phyloP scores from a whole-genome alignment of 64 coral and sea anemone species.

The Stichodactyla helianthus region DNA sequence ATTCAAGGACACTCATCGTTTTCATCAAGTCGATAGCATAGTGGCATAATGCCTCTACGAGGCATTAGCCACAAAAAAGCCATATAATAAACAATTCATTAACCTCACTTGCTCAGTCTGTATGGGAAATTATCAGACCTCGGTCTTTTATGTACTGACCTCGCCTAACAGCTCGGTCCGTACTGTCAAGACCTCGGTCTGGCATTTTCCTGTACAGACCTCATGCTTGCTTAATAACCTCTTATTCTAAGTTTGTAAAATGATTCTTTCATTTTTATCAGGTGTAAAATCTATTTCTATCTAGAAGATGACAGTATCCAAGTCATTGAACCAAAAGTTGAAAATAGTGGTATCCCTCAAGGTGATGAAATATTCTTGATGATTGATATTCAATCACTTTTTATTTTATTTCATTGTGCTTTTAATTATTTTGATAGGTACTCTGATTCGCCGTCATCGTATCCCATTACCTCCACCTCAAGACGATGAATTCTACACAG shows the following conservation, averaged over 20 bases:
- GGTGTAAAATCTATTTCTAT: slow-evolving; percentile 99
- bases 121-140: too few species aligned
- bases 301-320: slow-evolving; percentile 97
- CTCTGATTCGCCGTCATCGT: slow-evolving; percentile 87
- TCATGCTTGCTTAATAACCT: too few species aligned
- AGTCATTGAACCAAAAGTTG: slow-evolving; percentile 98
- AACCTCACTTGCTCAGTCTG: too few species aligned
- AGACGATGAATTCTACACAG: slow-evolving; percentile 96
- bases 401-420: slow-evolving; percentile 5
- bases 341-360: slow-evolving; percentile 98
- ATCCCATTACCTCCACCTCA: slow-evolving; percentile 89
- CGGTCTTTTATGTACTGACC: too few species aligned
- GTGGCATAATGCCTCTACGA: too few species aligned
- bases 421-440: slow-evolving; percentile 37
- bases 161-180: background rate
- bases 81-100: too few species aligned
- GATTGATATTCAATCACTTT: background rate
- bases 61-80: too few species aligned
- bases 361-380: slow-evolving; percentile 16
- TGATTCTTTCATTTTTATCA: slow-evolving; percentile 24
- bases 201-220: too few species aligned
- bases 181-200: too few species aligned
- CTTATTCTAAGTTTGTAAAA: too few species aligned
- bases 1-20: too few species aligned
- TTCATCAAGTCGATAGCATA: too few species aligned